Evolutionary conservation across 1,140 invertebrate species (phyloP).

Genomic region (Pogonognathellus flavescens): DNA sequence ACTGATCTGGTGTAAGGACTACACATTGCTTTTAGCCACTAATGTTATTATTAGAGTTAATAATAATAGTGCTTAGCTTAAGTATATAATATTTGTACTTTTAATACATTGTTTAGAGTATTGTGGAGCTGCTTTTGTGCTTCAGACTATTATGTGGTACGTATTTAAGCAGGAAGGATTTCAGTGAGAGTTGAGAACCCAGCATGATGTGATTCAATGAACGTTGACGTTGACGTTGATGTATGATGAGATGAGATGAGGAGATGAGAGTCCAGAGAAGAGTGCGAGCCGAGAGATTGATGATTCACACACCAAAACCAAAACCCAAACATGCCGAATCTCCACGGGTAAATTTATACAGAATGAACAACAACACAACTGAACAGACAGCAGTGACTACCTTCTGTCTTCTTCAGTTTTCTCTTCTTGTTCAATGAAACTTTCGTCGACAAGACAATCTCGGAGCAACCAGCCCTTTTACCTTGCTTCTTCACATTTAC

Average conservation of each 20-base stretch:
- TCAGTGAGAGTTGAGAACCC: slow-evolving; percentile 34
- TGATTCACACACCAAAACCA: slow-evolving; percentile 57
- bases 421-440: slow-evolving; percentile 35
- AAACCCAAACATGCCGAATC: slow-evolving; percentile 49
- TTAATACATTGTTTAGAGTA: no score
- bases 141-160: background rate
- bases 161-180: background rate
- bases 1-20: no score
- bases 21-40: no score
- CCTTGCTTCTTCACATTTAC: slow-evolving; percentile 24
- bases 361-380: slow-evolving; percentile 48
- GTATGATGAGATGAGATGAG: slow-evolving; percentile 58
- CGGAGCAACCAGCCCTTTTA: background rate
- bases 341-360: slow-evolving; percentile 46
- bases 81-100: no score
- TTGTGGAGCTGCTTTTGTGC: no score
- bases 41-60: no score
- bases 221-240: slow-evolving; percentile 61
- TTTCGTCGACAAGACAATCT: slow-evolving; percentile 8
- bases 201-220: slow-evolving; percentile 60
- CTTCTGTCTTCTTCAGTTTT: slow-evolving; percentile 44
- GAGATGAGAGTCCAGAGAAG: slow-evolving; percentile 39
- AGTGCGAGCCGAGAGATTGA: slow-evolving; percentile 55
- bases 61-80: no score
- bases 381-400: slow-evolving; percentile 43